A percentile compares a stretch with the other conserved stretches of the same genome.
These are phyloP conservation scores for Coluber constrictor DNA, from an alignment of 2,797 vertebrate species.

Conservation along the genomic window DNA sequence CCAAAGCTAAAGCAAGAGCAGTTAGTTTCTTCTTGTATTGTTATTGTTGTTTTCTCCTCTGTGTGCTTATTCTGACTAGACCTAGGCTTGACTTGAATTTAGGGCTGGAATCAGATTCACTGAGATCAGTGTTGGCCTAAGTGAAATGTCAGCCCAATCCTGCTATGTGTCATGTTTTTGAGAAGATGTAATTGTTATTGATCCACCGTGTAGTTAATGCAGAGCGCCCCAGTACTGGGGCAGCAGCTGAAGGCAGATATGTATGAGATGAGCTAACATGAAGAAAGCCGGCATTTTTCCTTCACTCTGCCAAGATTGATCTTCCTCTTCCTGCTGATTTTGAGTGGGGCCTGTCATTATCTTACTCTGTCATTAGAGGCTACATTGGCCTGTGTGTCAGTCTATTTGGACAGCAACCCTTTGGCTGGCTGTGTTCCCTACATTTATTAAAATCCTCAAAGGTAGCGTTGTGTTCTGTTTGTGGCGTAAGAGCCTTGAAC, in stretches of 20 bases:
- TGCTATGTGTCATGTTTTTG: conserved; percentile 95
- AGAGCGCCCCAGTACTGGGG: conserved; percentile 83
- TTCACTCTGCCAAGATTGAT: conserved; percentile 98
- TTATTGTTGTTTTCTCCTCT: conserved; percentile 58
- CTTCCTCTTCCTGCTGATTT: conserved; percentile 99
- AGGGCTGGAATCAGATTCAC: conserved; percentile 91
- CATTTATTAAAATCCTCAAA: conserved; percentile 96
- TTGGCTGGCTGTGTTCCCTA: conserved; percentile 94
- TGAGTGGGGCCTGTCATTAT: conserved; percentile 99
- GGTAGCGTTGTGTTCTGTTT: conserved; percentile 82
- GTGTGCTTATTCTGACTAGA: conserved; percentile 84
- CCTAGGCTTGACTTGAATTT: conserved; percentile 85
- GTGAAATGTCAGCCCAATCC: conserved; percentile 95
- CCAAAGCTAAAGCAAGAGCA: conserved; percentile 78
- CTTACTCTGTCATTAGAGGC: conserved; percentile 99
- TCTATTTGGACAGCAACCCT: conserved; percentile 99
- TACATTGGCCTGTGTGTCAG: conserved; percentile 99
- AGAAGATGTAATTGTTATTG: conserved; percentile 99
- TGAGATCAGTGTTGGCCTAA: conserved; percentile 96
- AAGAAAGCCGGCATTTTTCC: conserved; percentile 95
- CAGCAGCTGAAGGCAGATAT: conserved; percentile 87
- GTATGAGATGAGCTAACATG: conserved; percentile 95
- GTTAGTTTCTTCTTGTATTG: conserved; percentile 85
- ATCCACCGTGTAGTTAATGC: conserved; percentile 98
- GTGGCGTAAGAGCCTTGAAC: conserved; percentile 74